These are phyloP conservation scores for Tenthredo amoena DNA, from an alignment of 2,888 invertebrate genomes.

Conservation along the genomic window DNA sequence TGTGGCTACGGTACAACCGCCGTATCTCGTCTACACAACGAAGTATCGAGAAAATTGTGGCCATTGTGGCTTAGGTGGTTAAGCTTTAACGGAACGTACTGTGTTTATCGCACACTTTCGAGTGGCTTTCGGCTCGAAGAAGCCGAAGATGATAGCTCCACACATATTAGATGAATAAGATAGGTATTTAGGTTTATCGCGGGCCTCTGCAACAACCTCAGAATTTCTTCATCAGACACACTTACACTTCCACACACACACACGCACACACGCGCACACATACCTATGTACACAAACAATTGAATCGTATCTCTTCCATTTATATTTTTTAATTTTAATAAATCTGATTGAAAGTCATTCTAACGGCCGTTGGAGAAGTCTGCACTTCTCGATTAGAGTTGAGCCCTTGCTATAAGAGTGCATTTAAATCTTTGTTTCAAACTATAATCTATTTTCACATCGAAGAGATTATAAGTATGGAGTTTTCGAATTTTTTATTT, in stretches of 20 bases:
- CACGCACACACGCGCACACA: background rate
- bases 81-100: slow-evolving; percentile 50
- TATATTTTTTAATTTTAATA: slow-evolving; percentile 38
- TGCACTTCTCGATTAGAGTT: slow-evolving; percentile 28
- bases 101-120: slow-evolving; percentile 47
- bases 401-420: slow-evolving; percentile 40
- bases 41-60: slow-evolving; percentile 45
- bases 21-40: slow-evolving; percentile 44
- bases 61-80: slow-evolving; percentile 50
- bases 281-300: background rate
- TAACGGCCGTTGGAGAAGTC: background rate
- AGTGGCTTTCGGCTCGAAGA: slow-evolving; percentile 18
- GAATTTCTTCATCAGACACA: background rate
- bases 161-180: slow-evolving; percentile 29
- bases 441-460: slow-evolving; percentile 1
- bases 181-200: slow-evolving; percentile 13
- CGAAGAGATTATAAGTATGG: slow-evolving; percentile 21
- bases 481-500: slow-evolving; percentile 10
- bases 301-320: slow-evolving; percentile 45
- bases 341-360: background rate
- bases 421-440: slow-evolving; percentile 12
- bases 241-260: slow-evolving; percentile 8
- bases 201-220: slow-evolving; percentile 9
- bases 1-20: slow-evolving; percentile 38
- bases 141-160: slow-evolving; percentile 32